A percentile compares a stretch with the other conserved stretches of the same genome.
These are phyloP conservation scores for Eubucco bourcierii DNA, from an alignment of 2,113 vertebrate species.

Conservation along the genomic window DNA sequence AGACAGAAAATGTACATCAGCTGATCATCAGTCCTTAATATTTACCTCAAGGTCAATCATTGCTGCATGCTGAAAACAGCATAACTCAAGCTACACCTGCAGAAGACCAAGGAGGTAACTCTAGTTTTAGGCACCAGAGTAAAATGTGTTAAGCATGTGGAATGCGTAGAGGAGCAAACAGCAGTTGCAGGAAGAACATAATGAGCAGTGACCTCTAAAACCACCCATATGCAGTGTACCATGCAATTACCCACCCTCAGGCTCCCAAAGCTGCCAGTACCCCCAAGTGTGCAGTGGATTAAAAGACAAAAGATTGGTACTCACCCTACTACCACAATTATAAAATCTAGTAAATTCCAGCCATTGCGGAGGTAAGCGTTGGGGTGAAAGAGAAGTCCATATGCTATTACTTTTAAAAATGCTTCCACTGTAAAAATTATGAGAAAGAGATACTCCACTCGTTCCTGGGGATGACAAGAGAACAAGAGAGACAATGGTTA, in stretches of 20 bases:
- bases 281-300: neutral
- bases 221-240: fast-evolving
- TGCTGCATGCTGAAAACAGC: neutral
- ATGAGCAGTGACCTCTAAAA: neutral
- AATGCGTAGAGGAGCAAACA: neutral
- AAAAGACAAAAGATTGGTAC: slow-evolving; percentile 52
- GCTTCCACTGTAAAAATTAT: slow-evolving; percentile 99
- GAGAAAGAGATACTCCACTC: slow-evolving; percentile 99
- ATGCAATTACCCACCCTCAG: neutral
- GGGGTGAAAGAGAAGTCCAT: slow-evolving; percentile 98
- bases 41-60: neutral
- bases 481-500: slow-evolving; percentile 54
- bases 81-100: neutral
- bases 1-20: neutral
- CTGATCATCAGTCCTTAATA: neutral
- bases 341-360: slow-evolving; percentile 99
- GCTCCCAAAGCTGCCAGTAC: neutral
- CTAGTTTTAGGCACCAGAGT: neutral
- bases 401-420: slow-evolving; percentile 99
- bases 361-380: slow-evolving; percentile 99
- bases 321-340: slow-evolving; percentile 99
- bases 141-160: neutral
- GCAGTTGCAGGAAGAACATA: neutral
- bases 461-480: slow-evolving; percentile 84
- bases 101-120: neutral